These are phyloP conservation scores for Urocitellus parryii DNA, from an alignment of 2,113 vertebrate species.

Conservation along the genomic window DNA sequence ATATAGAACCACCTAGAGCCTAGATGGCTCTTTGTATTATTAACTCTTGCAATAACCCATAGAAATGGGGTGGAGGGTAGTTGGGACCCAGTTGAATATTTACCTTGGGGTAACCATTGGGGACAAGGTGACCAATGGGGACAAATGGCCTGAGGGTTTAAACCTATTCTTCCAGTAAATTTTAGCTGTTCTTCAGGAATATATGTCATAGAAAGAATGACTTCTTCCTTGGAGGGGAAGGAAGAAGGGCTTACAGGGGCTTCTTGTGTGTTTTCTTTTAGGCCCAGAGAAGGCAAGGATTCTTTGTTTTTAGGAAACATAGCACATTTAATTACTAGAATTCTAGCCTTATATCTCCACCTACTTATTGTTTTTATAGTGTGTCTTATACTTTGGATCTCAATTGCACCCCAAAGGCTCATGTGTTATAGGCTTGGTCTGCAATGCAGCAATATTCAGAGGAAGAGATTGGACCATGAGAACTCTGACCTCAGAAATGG, in stretches of 20 bases:
- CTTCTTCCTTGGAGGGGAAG: neutral
- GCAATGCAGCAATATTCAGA: too few relatives aligned
- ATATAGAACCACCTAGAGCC: neutral
- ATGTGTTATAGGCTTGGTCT: too few relatives aligned
- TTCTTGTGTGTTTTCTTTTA: neutral
- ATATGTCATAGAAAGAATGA: neutral
- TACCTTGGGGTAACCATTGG: neutral
- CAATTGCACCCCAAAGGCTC: too few relatives aligned
- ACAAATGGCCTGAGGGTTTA: neutral
- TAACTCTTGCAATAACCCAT: neutral
- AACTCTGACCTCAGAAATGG: too few relatives aligned
- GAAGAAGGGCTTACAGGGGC: neutral
- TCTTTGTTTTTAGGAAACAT: neutral
- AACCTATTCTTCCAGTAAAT: neutral
- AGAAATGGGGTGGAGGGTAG: neutral
- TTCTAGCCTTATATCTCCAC: neutral
- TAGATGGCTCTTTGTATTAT: neutral
- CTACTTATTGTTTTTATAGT: neutral
- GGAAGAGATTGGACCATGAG: too few relatives aligned
- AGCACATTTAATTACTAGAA: neutral
- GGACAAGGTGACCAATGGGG: neutral
- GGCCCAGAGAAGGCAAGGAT: neutral
- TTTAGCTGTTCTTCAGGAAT: neutral
- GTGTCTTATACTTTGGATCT: too few relatives aligned
- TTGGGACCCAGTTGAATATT: neutral